A percentile compares a stretch with the other conserved stretches of the same genome.
Conservation (phyloP, 2,797 vertebrate species). For the Falco rusticolus region DNA sequence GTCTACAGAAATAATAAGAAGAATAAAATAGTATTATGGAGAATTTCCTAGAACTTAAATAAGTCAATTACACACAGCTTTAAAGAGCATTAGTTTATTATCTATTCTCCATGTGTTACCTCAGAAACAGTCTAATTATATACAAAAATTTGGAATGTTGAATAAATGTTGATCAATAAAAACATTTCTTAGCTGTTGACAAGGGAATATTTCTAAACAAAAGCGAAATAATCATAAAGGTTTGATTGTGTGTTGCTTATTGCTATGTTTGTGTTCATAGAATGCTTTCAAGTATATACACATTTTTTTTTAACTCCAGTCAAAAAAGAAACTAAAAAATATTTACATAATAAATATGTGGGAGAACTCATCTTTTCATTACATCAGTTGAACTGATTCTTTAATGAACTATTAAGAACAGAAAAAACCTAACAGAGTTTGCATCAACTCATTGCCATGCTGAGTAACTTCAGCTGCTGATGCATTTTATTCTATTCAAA, state of each 20-base stretch:
- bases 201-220: conserved; percentile 78
- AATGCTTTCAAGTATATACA: conserved; percentile 88
- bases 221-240: conserved; percentile 78
- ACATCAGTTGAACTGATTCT: conserved; percentile 69
- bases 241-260: conserved; percentile 88
- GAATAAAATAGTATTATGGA: background rate
- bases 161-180: conserved; percentile 86
- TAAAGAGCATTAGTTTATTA: conserved; percentile 94
- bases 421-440: conserved; percentile 33
- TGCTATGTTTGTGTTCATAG: conserved; percentile 87
- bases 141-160: conserved; percentile 97
- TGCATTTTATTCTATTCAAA: conserved; percentile 50
- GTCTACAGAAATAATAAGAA: background rate
- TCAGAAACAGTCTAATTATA: conserved; percentile 91
- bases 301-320: conserved; percentile 78
- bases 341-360: conserved; percentile 82
- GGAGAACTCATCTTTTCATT: conserved; percentile 69
- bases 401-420: conserved; percentile 64
- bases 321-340: conserved; percentile 80
- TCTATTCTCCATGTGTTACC: conserved; percentile 89
- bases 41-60: conserved; percentile 43
- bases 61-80: conserved; percentile 68
- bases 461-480: conserved; percentile 36
- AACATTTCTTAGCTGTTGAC: conserved; percentile 82
- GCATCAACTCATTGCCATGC: conserved; percentile 19